Base-by-base conservation (phyloP, 1,140 invertebrate genomes). In the Gyrodactylus bullatarudis region DNA sequence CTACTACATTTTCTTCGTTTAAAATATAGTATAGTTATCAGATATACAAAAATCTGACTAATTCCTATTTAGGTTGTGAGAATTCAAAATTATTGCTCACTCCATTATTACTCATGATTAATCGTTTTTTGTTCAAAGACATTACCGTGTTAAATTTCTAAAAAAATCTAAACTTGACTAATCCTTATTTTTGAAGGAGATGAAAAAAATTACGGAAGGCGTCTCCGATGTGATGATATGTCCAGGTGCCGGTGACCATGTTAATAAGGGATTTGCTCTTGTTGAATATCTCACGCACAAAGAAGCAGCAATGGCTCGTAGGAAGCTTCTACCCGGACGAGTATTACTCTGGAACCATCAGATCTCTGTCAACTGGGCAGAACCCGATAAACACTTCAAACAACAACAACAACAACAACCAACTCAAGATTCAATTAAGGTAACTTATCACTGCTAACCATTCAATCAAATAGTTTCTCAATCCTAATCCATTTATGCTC, bases 301-400 rank as follows among this genome's bases (percentile, higher is more conserved):
- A 69, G 84, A 85, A 0, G 89, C 88, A 0, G 87, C 88, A 0
- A 87, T 88, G 85, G 87, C 88, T 0, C 80, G 88, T 23, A 80
- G 88, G 22, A 85, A 86, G 74, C 80, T 91, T 1, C 84, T 87
- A 68, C 86, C 87, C 0, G 86, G 86, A 0, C 73, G 78, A 76
- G 83, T 87, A 24, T 82, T 84, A 24, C 78, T 87, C 0, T 88
- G 86, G 85, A 84, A 85, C 54, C 83, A 86, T 34, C 84, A 86
- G 74, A 84, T 90, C 24, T 84, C 84, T 74, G 87, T 90, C 0
- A 88, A 91, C 78, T 90, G 88, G 89, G 88, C 88, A 0, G 87
- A 88, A 78, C 88, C 88, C 0, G 86, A 89, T 77, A 85, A 85
- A 24, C 34, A 54, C n/a, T 54, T 16, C n/a, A n/a, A 54, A 54